Evolutionary conservation across 2,797 vertebrate genomes (phyloP).

Genomic region (Onychomys torridus): DNA sequence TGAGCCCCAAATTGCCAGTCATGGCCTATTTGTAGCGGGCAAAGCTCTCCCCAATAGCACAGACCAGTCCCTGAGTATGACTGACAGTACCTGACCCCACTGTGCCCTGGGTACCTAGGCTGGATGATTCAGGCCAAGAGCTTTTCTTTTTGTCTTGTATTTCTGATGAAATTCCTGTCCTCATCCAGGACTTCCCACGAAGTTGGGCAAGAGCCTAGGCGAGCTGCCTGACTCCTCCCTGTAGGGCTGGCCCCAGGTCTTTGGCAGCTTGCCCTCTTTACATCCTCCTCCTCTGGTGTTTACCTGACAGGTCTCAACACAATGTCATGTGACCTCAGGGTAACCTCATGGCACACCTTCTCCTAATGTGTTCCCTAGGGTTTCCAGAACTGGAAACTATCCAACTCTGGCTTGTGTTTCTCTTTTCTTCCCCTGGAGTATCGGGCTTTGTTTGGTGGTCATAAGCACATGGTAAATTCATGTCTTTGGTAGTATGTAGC

Average conservation of each 20-base stretch:
- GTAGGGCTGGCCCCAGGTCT: not conserved
- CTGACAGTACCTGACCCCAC: not conserved
- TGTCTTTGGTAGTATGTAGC: not conserved
- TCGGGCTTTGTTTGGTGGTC: not conserved
- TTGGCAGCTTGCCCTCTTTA: not conserved
- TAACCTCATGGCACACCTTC: not conserved
- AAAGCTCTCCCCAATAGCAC: fast-evolving
- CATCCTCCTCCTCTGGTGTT: not conserved
- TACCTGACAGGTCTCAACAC: not conserved
- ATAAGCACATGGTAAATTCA: not conserved
- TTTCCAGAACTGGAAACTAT: not conserved
- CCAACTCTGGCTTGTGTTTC: not conserved
- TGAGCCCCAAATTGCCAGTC: not conserved
- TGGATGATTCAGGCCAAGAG: fast-evolving
- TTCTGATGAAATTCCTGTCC: not conserved
- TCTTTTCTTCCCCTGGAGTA: not conserved
- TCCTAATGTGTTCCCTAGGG: not conserved
- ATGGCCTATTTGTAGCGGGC: fast-evolving
- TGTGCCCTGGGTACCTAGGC: not conserved
- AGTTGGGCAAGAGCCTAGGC: fast-evolving
- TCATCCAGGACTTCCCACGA: not conserved
- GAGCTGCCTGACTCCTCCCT: not conserved
- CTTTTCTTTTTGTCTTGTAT: not conserved
- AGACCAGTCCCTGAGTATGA: not conserved
- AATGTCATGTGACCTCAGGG: conserved; percentile 17